Evolutionary conservation across 92 coral and sea anemone genomes (phyloP), one percentile per base, ranked within the genome.

Genomic region (Micromussa lordhowensis): DNA sequence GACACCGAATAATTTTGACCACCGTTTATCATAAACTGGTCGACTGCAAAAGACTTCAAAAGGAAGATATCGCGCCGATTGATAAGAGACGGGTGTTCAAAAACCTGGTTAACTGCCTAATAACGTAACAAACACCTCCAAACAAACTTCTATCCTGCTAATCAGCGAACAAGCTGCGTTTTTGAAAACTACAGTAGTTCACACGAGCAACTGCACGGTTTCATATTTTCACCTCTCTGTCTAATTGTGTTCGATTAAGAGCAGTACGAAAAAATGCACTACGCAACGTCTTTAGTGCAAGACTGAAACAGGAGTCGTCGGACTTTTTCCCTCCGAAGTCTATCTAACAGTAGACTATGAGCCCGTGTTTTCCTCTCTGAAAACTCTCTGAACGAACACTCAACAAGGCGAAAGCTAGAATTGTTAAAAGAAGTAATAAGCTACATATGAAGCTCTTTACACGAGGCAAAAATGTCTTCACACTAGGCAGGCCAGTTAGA

Each of bases 1-100:
- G 86, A 82, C 75, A 55, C 86, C 77, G 61, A 82, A 70, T 83
- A 48, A 44, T 19, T 29, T 53, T 70, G 86, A 70, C 34, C n/a
- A 49, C 26, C 5, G 32, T 21, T 71, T 83, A 70, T 83, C 78
- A 71, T 10, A 34, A 71, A 49, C 1, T 31, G 57, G 55, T 68
- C 74, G 21, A 81, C 75, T 63, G 34, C 35, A 63, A 64, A 38
- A 61, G 29, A 28, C 36, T 81, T 63, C 30, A 81, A 64, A 29
- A 38, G 75, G 18, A 17, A 30, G 53, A 16, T 8, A 34, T 61
- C 31, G 29, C 30, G 51, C 13, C 51, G 19, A 22, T 15, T 24
- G 74, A 80, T 63, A 64, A 64, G 35, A 26, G 22, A 35, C 30
- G 71, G 30, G 9, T 63, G 69, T 63, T 2, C 11, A 58, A 63